These are phyloP conservation scores for Glyphotaelius pellucidus DNA, from an alignment of 2,888 invertebrate species.

Conservation along the genomic window DNA sequence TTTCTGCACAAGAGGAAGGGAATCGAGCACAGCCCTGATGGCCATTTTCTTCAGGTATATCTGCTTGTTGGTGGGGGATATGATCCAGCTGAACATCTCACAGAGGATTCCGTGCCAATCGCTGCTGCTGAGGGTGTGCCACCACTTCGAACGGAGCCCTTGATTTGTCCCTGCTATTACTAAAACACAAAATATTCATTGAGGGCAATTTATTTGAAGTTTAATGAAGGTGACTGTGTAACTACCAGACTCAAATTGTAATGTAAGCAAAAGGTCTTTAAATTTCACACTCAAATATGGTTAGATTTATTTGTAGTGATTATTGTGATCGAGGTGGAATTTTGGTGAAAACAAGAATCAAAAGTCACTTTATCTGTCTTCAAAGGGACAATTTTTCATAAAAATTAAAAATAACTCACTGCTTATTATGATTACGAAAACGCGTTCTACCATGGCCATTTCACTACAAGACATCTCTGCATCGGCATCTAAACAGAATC, in stretches of 20 bases:
- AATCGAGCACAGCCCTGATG: conserved; percentile 72
- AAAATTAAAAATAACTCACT: conserved; percentile 69
- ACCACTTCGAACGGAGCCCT: conserved; percentile 70
- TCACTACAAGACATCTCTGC: conserved; percentile 69
- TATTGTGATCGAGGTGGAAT: background rate
- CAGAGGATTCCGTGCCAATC: conserved; percentile 71
- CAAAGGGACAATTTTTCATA: background rate
- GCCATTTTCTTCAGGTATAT: conserved; percentile 70
- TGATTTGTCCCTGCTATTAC: conserved; percentile 69
- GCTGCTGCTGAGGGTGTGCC: conserved; percentile 67
- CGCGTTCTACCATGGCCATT: conserved; percentile 73
- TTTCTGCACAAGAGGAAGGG: conserved; percentile 70
- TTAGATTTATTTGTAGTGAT: background rate
- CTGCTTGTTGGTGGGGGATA: conserved; percentile 68
- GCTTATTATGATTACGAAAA: conserved; percentile 76
- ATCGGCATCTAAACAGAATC: conserved; percentile 67
- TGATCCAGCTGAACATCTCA: conserved; percentile 74
- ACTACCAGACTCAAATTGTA: background rate
- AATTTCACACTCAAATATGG: background rate
- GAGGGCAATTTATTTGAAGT: background rate
- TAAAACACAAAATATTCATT: conserved; percentile 56
- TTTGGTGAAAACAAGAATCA: background rate
- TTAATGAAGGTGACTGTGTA: background rate
- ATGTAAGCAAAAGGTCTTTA: background rate
- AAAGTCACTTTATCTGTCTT: background rate